Evolutionary conservation across 2,888 invertebrate species (phyloP).

Genomic region (Doris montereyensis): DNA sequence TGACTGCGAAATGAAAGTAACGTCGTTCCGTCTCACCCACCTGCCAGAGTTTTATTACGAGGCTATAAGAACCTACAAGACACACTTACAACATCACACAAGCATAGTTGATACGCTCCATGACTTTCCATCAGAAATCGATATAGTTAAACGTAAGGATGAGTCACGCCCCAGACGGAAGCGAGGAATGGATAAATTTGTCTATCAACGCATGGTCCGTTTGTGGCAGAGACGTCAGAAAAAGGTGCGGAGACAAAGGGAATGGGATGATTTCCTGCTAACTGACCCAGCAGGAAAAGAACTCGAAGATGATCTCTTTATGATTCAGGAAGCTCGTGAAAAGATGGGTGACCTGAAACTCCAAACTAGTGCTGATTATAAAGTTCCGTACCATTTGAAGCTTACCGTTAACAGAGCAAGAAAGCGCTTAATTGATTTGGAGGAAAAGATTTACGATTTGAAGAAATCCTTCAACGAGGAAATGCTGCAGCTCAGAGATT

Average conservation of each 20-base stretch:
- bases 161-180: slow-evolving; percentile 20
- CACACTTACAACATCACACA: neutral
- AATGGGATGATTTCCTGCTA: slow-evolving; percentile 35
- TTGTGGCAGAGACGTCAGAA: slow-evolving; percentile 37
- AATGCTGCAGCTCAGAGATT: neutral
- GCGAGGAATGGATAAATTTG: slow-evolving; percentile 35
- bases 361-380: slow-evolving; percentile 33
- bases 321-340: slow-evolving; percentile 31
- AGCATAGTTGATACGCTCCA: neutral
- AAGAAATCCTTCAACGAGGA: slow-evolving; percentile 25
- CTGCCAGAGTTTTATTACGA: slow-evolving; percentile 31
- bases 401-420: slow-evolving; percentile 30
- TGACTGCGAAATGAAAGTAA: slow-evolving; percentile 13
- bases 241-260: slow-evolving; percentile 1
- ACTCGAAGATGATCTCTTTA: slow-evolving; percentile 28
- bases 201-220: slow-evolving; percentile 28
- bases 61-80: slow-evolving; percentile 27
- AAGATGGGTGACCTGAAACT: slow-evolving; percentile 40
- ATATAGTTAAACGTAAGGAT: neutral
- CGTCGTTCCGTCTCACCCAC: slow-evolving; percentile 21
- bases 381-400: slow-evolving; percentile 28
- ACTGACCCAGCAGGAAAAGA: slow-evolving; percentile 36
- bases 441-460: slow-evolving; percentile 26
- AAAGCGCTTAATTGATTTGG: slow-evolving; percentile 23
- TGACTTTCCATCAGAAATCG: too few relatives aligned